Conservation (phyloP, 1,140 invertebrate genomes). For the Philotrypesis tridentata region DNA sequence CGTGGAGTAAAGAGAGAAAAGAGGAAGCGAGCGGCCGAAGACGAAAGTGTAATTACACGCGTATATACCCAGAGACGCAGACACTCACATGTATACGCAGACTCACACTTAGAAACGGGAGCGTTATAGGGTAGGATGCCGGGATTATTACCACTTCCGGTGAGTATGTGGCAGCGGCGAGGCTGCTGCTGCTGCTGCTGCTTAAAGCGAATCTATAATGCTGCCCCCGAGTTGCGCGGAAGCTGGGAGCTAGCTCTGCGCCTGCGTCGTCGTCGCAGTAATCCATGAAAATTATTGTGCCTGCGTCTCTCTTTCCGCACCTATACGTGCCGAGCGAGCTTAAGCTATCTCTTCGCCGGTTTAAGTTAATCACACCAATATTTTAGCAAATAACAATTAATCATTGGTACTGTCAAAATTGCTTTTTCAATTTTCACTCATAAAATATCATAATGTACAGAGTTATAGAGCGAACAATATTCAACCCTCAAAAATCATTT, state of each 20-base stretch:
- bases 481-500: no score
- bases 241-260: slow-evolving; percentile 49
- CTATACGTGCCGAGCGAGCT: neutral
- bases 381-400: no score
- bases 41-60: slow-evolving; percentile 23
- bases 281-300: slow-evolving; percentile 37
- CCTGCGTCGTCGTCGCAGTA: slow-evolving; percentile 50
- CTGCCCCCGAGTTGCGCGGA: slow-evolving; percentile 49
- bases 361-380: no score
- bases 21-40: neutral
- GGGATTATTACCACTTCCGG: slow-evolving; percentile 65
- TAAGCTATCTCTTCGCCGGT: neutral
- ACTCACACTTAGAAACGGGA: neutral
- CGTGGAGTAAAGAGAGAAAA: slow-evolving; percentile 42
- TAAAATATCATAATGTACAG: no score
- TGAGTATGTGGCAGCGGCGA: slow-evolving; percentile 18
- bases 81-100: neutral
- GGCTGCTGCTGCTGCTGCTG: neutral
- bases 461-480: no score
- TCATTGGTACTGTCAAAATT: no score
- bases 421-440: no score
- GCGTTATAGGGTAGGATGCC: slow-evolving; percentile 18
- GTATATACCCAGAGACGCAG: neutral
- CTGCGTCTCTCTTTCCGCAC: neutral
- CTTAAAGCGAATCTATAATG: slow-evolving; percentile 61